Base-by-base conservation (phyloP, 2,113 vertebrate species). In the Neolamprologus variostigma region DNA sequence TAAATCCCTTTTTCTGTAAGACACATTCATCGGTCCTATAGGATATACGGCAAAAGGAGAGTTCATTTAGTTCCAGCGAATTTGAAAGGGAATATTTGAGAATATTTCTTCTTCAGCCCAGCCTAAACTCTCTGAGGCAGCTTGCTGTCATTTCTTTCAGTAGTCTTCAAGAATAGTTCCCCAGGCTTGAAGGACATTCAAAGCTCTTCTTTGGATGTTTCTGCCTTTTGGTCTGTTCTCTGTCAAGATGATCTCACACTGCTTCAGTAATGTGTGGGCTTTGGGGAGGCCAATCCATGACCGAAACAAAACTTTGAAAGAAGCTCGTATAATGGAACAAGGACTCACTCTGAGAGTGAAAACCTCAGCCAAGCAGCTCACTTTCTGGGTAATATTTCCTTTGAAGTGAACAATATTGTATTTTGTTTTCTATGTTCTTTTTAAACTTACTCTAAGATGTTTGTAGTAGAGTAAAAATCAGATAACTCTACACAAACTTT, bases 41-140 rank as follows among this genome's bases (percentile, higher is more conserved):
- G 28, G 28, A 33, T 63, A 63, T 63, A 33, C 11, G 9, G 59
- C 59, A 63, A 63, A 63, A 33, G 19, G 28, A 63, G 16, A 63
- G 59, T 4, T 33, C 9, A 63, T 63, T 33, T 33, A 33, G 59
- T 33, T 63, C 9, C 59, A 63, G 59, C 1, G 1, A 63, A 63
- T 12, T 35, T 63, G 17, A 35, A 63, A 63, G 17, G 0, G 31
- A 63, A 2, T 12, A 0, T 63, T 35, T 63, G 17, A 2, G 57
- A 33, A 61, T 61, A 61, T 61, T 63, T 63, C 17, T 63, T 63
- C 31, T 63, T 63, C 31, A 63, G 31, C 17, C 9, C 59, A 63
- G 59, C 31, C 59, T 63, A n/a, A 63, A 12, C 59, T 63, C 57
- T 61, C 57, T 9, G 57, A 59, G 57, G 55, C 28, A 63, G 31